phyloP scores from a whole-genome alignment of 2,797 vertebrate species.

The Synanceia verrucosa region DNA sequence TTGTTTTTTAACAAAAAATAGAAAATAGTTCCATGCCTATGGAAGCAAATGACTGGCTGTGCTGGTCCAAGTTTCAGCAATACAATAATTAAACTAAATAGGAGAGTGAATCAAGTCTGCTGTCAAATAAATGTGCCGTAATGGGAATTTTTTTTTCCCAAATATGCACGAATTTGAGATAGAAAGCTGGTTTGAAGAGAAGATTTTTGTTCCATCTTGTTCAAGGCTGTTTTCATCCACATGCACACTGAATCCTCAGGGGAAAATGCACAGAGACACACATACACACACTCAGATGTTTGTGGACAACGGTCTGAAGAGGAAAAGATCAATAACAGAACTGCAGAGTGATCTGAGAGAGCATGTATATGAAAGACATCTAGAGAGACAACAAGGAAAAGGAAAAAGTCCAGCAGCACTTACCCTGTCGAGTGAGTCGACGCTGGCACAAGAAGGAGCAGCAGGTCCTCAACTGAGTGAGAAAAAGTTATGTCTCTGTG shows the following conservation, averaged over 20 bases:
- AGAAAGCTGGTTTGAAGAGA: conserved; percentile 1
- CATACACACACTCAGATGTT: neutral
- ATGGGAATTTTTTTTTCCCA: neutral
- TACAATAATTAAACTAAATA: conserved; percentile 25
- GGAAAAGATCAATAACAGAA: conserved; percentile 32
- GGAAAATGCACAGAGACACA: conserved; percentile 17
- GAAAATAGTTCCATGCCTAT: conserved; percentile 38
- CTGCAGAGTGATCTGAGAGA: conserved; percentile 14
- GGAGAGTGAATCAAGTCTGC: neutral
- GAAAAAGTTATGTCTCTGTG: conserved; percentile 18
- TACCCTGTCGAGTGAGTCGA: conserved; percentile 69
- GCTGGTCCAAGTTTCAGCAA: conserved; percentile 27
- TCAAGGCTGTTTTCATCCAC: conserved; percentile 38
- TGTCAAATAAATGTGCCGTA: conserved; percentile 1
- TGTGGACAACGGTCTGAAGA: conserved; percentile 25
- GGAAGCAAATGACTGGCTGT: conserved; percentile 28
- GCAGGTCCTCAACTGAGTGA: conserved; percentile 30
- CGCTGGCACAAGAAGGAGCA: conserved; percentile 31
- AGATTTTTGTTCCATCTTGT: conserved; percentile 50
- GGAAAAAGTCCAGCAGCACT: conserved; percentile 53
- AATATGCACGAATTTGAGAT: neutral
- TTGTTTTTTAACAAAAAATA: conserved; percentile 26
- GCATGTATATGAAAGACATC: neutral
- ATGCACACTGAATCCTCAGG: conserved; percentile 28
- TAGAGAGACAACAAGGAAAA: conserved; percentile 18